Conservation (phyloP, 2,888 invertebrate genomes). For the Watsonalla cultraria region DNA sequence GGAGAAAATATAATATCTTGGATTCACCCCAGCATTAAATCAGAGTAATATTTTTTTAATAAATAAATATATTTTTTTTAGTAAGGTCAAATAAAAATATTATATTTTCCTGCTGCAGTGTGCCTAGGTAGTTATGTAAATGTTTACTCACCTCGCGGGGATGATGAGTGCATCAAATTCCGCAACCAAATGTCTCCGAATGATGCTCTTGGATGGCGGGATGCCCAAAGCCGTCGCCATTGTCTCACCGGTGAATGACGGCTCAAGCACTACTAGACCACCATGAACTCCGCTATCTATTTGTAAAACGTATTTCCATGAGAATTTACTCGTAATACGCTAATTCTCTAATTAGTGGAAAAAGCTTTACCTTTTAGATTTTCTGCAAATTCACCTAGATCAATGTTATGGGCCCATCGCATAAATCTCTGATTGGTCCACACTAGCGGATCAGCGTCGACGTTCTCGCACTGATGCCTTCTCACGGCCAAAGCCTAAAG, state of each 20-base stretch:
- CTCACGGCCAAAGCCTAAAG: conserved; percentile 89
- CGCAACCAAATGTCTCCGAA: conserved; percentile 92
- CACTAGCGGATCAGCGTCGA: conserved; percentile 94
- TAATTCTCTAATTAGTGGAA: conserved; percentile 6
- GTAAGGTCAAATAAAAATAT: conserved; percentile 30
- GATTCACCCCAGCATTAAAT: too few species aligned
- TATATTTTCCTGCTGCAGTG: conserved; percentile 28
- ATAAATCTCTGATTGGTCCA: conserved; percentile 98
- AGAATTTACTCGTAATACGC: neutral
- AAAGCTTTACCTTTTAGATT: conserved; percentile 88
- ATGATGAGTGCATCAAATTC: conserved; percentile 94
- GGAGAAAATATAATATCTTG: too few species aligned
- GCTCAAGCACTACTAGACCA: conserved; percentile 94
- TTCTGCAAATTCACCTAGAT: conserved; percentile 95
- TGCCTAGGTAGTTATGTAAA: conserved; percentile 2
- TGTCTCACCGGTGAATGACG: conserved; percentile 95
- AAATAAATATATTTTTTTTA: too few species aligned
- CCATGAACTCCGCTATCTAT: conserved; percentile 97
- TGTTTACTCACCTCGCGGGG: conserved; percentile 88
- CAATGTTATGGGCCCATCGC: conserved; percentile 95
- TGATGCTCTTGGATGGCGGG: conserved; percentile 95
- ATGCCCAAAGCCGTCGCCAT: conserved; percentile 96
- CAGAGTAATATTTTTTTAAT: too few species aligned
- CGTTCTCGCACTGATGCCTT: conserved; percentile 91
- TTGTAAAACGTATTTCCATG: conserved; percentile 10